A percentile compares a stretch with the other conserved stretches of the same genome.
phyloP scores from a whole-genome alignment of 2,888 invertebrate species.

The Margaritifera margaritifera region DNA sequence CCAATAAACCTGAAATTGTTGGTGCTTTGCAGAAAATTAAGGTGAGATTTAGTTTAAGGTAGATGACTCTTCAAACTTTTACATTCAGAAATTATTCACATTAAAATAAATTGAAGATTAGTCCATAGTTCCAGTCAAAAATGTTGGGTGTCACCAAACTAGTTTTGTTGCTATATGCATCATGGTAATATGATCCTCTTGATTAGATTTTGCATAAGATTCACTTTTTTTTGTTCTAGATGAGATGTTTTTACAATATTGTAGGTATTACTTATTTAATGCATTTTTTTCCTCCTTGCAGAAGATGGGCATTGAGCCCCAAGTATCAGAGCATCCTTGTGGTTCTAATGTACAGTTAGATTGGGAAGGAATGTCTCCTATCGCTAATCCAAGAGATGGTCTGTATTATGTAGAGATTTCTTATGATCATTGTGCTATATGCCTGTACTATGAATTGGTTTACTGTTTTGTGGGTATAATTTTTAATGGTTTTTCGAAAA shows the following conservation, averaged over 20 bases:
- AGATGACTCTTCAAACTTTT: background rate
- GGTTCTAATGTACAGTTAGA: conserved; percentile 70
- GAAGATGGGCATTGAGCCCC: conserved; percentile 69
- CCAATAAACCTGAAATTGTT: conserved; percentile 77
- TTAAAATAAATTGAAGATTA: background rate
- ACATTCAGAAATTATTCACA: background rate
- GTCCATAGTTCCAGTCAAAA: too few relatives aligned
- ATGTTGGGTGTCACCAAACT: too few relatives aligned
- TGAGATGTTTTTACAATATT: too few relatives aligned
- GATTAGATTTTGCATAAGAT: too few relatives aligned
- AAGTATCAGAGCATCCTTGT: conserved; percentile 49
- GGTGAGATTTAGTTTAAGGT: conserved; percentile 44
- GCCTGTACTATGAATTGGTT: background rate
- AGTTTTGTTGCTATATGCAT: too few relatives aligned
- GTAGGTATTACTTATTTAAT: background rate
- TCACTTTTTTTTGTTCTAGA: too few relatives aligned
- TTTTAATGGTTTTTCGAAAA: background rate
- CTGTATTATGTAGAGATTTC: conserved; percentile 6
- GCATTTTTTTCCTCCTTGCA: conserved; percentile 20
- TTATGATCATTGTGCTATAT: background rate
- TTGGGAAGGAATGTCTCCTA: conserved; percentile 83
- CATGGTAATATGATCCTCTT: too few relatives aligned
- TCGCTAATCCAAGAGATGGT: conserved; percentile 79
- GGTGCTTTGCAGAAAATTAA: conserved; percentile 58
- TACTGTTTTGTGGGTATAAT: background rate